Evolutionary conservation across 2,113 vertebrate species (phyloP).

Genomic region (Syngnathus scovelli): DNA sequence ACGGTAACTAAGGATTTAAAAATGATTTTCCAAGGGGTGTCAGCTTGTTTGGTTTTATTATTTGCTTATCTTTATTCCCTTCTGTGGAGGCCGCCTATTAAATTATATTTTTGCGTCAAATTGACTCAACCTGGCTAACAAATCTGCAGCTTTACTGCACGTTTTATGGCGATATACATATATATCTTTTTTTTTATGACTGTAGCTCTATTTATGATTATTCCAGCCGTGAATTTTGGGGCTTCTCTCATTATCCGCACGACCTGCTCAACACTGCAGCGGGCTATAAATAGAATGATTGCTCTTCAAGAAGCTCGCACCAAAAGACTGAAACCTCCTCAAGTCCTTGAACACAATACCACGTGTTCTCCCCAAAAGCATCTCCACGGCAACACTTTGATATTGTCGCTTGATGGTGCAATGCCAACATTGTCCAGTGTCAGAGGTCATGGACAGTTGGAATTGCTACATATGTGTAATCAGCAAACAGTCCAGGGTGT

Average conservation of each 20-base stretch:
- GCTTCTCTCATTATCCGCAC: constrained; percentile 5
- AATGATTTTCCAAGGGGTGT: neutral
- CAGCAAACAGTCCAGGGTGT: neutral
- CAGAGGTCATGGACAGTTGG: neutral
- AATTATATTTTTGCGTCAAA: neutral
- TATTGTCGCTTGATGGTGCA: neutral
- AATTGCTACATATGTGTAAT: neutral
- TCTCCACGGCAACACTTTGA: neutral
- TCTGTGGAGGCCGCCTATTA: neutral
- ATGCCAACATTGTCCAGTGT: neutral
- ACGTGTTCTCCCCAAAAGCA: neutral
- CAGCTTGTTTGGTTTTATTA: neutral
- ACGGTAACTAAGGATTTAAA: neutral
- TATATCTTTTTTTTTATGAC: neutral
- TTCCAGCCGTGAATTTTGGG: constrained; percentile 1
- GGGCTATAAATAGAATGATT: constrained; percentile 9
- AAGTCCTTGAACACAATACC: neutral
- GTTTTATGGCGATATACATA: neutral
- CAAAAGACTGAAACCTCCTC: neutral
- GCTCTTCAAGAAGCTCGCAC: neutral
- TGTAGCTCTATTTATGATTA: neutral
- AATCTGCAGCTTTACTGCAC: constrained; percentile 6
- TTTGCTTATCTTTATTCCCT: constrained; percentile 8
- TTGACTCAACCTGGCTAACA: neutral
- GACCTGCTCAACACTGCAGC: constrained; percentile 9